phyloP scores from a whole-genome alignment of 2,797 vertebrate genomes.

The Anabacerthia variegaticeps region DNA sequence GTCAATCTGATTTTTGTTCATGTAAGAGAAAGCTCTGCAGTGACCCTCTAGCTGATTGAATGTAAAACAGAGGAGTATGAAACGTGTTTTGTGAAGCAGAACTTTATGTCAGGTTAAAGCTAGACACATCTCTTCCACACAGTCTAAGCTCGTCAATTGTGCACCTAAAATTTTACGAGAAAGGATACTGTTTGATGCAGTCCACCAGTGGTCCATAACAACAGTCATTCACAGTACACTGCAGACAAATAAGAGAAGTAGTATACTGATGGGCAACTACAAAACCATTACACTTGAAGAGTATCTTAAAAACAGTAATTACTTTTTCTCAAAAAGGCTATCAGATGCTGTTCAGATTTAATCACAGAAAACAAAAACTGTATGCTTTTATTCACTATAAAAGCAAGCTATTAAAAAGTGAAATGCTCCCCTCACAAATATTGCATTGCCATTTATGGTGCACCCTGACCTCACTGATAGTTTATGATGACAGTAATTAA shows the following conservation, averaged over 20 bases:
- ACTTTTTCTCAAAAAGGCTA: constrained; percentile 69
- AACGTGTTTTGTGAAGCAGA: constrained; percentile 89
- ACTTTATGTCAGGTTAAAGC: constrained; percentile 93
- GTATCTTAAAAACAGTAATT: constrained; percentile 73
- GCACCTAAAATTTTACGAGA: constrained; percentile 93
- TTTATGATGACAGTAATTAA: constrained; percentile 84
- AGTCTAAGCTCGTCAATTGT: constrained; percentile 91
- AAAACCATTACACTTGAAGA: constrained; percentile 59
- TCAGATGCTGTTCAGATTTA: constrained; percentile 79
- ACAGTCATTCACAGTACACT: constrained; percentile 99
- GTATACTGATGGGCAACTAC: constrained; percentile 15
- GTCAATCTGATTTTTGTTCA: constrained; percentile 58
- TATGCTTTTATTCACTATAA: constrained; percentile 77
- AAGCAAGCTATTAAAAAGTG: constrained; percentile 80
- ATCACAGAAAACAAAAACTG: constrained; percentile 81
- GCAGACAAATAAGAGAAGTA: constrained; percentile 77
- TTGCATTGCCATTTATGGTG: constrained; percentile 75
- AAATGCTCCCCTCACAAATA: constrained; percentile 77
- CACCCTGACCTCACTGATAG: constrained; percentile 79
- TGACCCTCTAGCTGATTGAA: constrained; percentile 78
- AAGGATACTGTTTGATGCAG: constrained; percentile 99
- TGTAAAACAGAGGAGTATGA: constrained; percentile 82
- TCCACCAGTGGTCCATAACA: constrained; percentile 99
- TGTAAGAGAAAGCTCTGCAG: constrained; percentile 68
- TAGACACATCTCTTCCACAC: constrained; percentile 89